phyloP scores from a whole-genome alignment of 2,797 vertebrate genomes.

The Myripristis murdjan region DNA sequence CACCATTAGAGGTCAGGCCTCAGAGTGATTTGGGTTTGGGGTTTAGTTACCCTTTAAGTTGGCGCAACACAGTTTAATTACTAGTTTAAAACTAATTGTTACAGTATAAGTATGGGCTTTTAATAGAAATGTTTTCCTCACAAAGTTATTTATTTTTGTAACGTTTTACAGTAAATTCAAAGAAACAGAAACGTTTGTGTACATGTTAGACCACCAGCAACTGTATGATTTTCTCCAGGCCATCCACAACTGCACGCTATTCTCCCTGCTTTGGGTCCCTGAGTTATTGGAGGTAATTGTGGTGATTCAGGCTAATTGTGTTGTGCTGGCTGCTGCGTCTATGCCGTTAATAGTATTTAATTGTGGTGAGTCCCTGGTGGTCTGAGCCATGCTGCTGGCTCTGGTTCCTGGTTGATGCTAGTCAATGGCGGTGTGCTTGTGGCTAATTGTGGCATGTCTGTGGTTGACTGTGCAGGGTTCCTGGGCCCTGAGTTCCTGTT shows the following conservation, averaged over 20 bases:
- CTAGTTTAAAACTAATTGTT: no score
- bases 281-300: conserved; percentile 74
- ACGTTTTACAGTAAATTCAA: conserved; percentile 20
- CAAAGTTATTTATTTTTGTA: neutral
- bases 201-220: conserved; percentile 43
- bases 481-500: conserved; percentile 73
- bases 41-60: no score
- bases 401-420: conserved; percentile 70
- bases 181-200: conserved; percentile 8
- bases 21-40: no score
- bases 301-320: conserved; percentile 77
- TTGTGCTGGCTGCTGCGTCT: conserved; percentile 70
- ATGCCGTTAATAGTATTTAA: conserved; percentile 78
- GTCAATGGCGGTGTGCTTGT: conserved; percentile 66
- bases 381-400: conserved; percentile 43
- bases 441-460: conserved; percentile 72
- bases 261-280: conserved; percentile 38
- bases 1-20: no score
- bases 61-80: no score
- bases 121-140: no score
- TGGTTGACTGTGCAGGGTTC: conserved; percentile 55
- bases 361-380: conserved; percentile 66
- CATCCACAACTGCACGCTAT: conserved; percentile 44
- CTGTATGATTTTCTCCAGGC: conserved; percentile 36
- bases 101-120: no score